A percentile compares a stretch with the other conserved stretches of the same genome.
Conservation (phyloP, 64 coral and sea anemone species). For the Platygyra sinensis region DNA sequence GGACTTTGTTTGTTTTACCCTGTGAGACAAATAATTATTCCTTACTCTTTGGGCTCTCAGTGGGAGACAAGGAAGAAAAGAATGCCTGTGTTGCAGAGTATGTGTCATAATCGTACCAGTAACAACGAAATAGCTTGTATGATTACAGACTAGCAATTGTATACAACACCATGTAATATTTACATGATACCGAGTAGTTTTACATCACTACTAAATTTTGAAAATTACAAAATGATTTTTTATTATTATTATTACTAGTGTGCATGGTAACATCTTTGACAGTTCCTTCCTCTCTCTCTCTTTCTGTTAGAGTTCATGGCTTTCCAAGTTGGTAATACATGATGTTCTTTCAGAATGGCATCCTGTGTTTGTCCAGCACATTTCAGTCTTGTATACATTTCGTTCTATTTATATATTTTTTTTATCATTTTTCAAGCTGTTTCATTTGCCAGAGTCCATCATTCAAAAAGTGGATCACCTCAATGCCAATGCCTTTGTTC, state of each 20-base stretch:
- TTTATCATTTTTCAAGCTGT: constrained; percentile 79
- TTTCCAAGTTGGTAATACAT: not conserved
- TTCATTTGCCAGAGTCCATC: constrained; percentile 99
- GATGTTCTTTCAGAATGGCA: not conserved
- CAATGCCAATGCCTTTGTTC: constrained; percentile 97
- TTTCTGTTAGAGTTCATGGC: not conserved
- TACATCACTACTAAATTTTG: not conserved
- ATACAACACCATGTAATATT: no score
- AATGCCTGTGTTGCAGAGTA: no score
- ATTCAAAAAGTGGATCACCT: constrained; percentile 92
- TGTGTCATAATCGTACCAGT: no score
- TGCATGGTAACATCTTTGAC: not conserved
- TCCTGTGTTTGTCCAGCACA: not conserved
- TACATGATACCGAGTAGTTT: no score
- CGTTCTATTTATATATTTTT: not conserved
- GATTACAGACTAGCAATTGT: no score
- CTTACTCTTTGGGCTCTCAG: no score
- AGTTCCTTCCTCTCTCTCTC: not conserved
- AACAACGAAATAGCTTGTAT: no score
- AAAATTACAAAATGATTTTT: not conserved
- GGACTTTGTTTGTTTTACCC: no score
- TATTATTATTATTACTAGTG: not conserved
- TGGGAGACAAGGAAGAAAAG: no score
- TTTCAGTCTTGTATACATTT: constrained; percentile 9
- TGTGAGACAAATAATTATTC: no score